phyloP scores from a whole-genome alignment of 2,113 vertebrate genomes.

The Pygoscelis adeliae region DNA sequence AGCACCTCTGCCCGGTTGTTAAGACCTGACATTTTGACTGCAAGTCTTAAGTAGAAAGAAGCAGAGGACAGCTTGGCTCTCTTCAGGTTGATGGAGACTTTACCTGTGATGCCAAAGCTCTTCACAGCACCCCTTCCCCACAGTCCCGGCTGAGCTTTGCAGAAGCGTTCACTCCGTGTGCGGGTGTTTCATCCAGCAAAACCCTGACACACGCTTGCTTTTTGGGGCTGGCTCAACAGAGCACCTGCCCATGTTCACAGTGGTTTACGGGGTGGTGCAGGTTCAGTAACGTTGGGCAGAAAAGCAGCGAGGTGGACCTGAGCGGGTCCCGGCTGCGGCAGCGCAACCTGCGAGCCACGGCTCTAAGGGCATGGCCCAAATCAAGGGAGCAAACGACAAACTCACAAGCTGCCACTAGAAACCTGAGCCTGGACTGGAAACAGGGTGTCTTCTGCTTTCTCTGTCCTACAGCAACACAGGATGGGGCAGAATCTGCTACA shows the following conservation, averaged over 20 bases:
- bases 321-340: not conserved
- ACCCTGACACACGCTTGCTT: not conserved
- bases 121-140: not conserved
- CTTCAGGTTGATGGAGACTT: not conserved
- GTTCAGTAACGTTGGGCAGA: not conserved
- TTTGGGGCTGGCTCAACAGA: not conserved
- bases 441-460: not conserved
- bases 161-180: not conserved
- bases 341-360: accelerated
- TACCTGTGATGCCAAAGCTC: not conserved
- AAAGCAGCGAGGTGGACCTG: not conserved
- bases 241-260: no score
- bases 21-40: not conserved
- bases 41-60: not conserved
- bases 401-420: not conserved
- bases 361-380: not conserved
- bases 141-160: not conserved
- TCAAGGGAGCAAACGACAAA: not conserved
- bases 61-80: not conserved
- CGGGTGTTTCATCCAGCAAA: not conserved
- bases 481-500: not conserved
- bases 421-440: not conserved
- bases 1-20: not conserved
- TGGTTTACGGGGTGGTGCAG: not conserved
- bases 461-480: not conserved